phyloP scores from a whole-genome alignment of 35 echinoderm and acorn worm genomes.

The Eucidaris tribuloides region DNA sequence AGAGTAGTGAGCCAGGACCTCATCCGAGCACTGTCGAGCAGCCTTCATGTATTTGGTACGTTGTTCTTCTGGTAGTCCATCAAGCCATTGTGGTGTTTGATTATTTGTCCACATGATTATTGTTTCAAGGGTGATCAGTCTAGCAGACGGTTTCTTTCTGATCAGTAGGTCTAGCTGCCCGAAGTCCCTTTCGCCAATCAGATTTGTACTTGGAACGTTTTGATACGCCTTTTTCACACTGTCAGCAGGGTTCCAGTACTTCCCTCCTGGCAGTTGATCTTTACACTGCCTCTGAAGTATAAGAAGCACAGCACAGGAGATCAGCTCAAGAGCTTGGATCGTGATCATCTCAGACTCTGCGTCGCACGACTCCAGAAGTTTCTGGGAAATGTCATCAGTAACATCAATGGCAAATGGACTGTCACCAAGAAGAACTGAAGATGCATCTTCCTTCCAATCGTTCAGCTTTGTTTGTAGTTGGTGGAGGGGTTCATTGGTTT shows the following conservation, averaged over 20 bases:
- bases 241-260: slow-evolving; percentile 8
- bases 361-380: not conserved
- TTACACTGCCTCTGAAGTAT: slow-evolving; percentile 45
- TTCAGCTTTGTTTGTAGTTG: slow-evolving; percentile 25
- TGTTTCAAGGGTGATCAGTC: slow-evolving; percentile 16
- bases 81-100: slow-evolving; percentile 19
- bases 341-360: slow-evolving; percentile 1
- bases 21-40: too few relatives aligned
- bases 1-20: too few relatives aligned
- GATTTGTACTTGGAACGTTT: slow-evolving; percentile 50
- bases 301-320: slow-evolving; percentile 23
- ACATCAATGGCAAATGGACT: not conserved
- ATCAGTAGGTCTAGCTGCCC: slow-evolving; percentile 37
- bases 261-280: slow-evolving; percentile 30
- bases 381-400: not conserved
- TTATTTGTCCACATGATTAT: slow-evolving; percentile 60
- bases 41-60: too few relatives aligned
- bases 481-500: not conserved
- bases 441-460: slow-evolving; percentile 28
- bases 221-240: not conserved
- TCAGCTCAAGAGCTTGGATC: slow-evolving; percentile 29
- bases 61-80: too few relatives aligned
- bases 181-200: slow-evolving; percentile 53
- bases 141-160: slow-evolving; percentile 28
- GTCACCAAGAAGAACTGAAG: not conserved